A percentile compares a stretch with the other conserved stretches of the same genome.
Evolutionary conservation across 2,113 vertebrate genomes (phyloP).

Genomic region (Toxostoma redivivum): DNA sequence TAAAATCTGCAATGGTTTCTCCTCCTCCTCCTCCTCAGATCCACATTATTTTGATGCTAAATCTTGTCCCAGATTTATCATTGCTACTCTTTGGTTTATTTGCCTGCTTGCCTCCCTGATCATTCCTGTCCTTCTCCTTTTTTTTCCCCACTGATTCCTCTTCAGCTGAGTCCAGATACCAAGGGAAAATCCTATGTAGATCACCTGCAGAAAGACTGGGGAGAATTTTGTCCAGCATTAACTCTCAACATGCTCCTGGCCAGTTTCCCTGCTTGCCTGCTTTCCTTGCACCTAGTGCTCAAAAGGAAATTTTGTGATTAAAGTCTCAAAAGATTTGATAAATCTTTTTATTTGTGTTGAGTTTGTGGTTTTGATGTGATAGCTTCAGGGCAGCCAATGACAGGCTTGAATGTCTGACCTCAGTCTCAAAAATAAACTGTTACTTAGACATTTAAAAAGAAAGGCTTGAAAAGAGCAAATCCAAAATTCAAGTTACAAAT

Average conservation of each 20-base stretch:
- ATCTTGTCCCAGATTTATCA: not conserved
- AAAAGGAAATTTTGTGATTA: not conserved
- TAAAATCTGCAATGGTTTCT: constrained; percentile 8
- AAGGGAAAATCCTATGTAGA: not conserved
- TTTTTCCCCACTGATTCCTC: not conserved
- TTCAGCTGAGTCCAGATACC: not conserved
- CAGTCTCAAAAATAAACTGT: not conserved
- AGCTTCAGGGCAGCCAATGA: not conserved
- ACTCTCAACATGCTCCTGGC: not conserved
- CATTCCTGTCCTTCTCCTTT: not conserved
- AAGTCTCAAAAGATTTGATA: not conserved
- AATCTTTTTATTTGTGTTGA: not conserved
- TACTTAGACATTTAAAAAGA: not conserved
- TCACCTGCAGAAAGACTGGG: not conserved
- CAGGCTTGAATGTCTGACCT: not conserved
- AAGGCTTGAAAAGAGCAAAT: not conserved
- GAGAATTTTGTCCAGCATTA: not conserved
- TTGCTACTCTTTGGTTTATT: not conserved
- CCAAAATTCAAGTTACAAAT: not conserved
- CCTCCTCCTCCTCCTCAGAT: not conserved
- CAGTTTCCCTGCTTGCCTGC: not conserved
- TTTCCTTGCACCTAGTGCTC: not conserved
- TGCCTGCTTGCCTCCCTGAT: not conserved
- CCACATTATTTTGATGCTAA: not conserved
- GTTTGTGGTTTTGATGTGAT: not conserved